phyloP scores from a whole-genome alignment of 1,140 invertebrate species.

The Hycleus cichorii region DNA sequence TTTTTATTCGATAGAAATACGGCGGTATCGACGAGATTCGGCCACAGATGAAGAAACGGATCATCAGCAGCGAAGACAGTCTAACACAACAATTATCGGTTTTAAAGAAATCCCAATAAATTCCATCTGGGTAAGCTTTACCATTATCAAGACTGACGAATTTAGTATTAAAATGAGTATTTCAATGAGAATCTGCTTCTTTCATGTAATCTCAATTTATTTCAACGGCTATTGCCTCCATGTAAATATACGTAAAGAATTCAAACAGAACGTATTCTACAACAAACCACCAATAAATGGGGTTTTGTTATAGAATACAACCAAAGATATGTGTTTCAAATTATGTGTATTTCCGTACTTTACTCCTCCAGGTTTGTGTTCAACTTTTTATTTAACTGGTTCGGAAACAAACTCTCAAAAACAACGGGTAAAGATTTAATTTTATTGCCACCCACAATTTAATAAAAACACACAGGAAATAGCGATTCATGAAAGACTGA shows the following conservation, averaged over 20 bases:
- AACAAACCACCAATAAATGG: no score
- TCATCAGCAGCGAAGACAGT: constrained; percentile 49
- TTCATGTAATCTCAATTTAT: not conserved
- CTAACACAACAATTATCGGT: constrained; percentile 50
- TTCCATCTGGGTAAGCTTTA: constrained; percentile 20
- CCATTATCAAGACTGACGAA: not conserved
- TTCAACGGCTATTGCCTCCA: not conserved
- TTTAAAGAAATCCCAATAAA: constrained; percentile 48
- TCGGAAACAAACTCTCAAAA: not conserved
- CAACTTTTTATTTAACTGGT: constrained; percentile 13
- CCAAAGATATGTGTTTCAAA: no score
- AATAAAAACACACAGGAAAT: no score
- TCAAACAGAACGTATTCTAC: not conserved
- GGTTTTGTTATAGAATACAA: no score
- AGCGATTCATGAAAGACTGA: not conserved
- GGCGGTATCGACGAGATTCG: constrained; percentile 23
- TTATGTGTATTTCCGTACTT: no score
- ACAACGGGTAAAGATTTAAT: not conserved
- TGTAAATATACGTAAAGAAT: no score
- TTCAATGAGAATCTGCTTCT: no score
- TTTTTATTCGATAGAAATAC: not conserved
- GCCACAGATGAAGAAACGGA: constrained; percentile 48
- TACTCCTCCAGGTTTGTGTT: no score
- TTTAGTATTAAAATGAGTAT: not conserved
- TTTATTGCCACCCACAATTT: not conserved